Conservation (phyloP, 2,113 vertebrate genomes). For the Rhea pennata region DNA sequence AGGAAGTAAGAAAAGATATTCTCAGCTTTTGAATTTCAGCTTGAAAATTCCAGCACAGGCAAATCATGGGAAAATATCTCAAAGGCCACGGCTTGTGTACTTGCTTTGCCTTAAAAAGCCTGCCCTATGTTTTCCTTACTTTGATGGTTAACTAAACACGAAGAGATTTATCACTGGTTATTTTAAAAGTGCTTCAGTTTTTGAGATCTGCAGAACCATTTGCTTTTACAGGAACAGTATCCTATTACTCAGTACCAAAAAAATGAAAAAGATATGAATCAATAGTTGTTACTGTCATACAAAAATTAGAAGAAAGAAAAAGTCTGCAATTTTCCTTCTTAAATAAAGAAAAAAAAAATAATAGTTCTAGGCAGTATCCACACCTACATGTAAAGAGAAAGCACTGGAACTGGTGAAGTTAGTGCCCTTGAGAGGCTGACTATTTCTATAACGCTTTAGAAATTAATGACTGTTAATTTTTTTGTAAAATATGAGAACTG, state of each 20-base stretch:
- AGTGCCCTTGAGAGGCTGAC: not conserved
- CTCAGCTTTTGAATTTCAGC: slow-evolving; percentile 55
- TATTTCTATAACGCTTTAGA: not conserved
- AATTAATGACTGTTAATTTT: not conserved
- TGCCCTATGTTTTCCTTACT: slow-evolving; percentile 34
- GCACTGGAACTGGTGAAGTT: not conserved
- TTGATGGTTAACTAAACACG: slow-evolving; percentile 48
- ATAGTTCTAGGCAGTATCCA: not conserved
- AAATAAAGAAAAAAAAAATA: not conserved
- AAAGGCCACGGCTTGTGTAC: not conserved
- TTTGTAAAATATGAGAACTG: not conserved
- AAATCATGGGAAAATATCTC: slow-evolving; percentile 56
- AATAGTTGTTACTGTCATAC: not conserved
- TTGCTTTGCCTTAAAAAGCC: slow-evolving; percentile 38
- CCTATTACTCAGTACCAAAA: not conserved
- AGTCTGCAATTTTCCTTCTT: not conserved
- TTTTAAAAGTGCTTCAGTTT: slow-evolving; percentile 31
- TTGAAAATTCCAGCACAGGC: slow-evolving; percentile 42
- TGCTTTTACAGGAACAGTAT: not conserved
- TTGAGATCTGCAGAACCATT: not conserved
- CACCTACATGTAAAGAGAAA: not conserved
- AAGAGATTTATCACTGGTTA: slow-evolving; percentile 11
- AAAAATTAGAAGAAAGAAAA: not conserved
- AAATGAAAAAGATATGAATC: not conserved
- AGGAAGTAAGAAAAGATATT: slow-evolving; percentile 60